These are phyloP conservation scores for Anabacerthia variegaticeps DNA, from an alignment of 2,797 vertebrate species.

Conservation along the genomic window DNA sequence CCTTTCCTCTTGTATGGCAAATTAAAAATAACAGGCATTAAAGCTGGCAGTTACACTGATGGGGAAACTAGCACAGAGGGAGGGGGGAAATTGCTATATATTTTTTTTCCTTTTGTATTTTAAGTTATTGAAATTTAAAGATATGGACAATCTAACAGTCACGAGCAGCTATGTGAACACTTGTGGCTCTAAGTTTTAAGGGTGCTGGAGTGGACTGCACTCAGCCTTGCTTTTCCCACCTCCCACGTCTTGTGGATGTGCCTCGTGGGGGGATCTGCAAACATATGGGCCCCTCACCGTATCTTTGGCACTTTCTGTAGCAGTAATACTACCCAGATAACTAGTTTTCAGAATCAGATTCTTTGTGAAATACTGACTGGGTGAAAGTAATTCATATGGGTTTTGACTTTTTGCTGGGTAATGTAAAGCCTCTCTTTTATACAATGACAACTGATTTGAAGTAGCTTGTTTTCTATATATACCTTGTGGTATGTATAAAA, in stretches of 20 bases:
- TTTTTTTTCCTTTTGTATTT: neutral
- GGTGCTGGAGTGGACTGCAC: neutral
- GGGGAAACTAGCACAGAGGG: neutral
- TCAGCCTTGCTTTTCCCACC: neutral
- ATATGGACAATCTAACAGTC: neutral
- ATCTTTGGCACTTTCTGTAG: neutral
- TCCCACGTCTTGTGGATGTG: neutral
- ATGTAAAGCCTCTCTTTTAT: neutral
- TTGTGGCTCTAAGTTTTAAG: neutral
- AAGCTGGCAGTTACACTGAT: neutral
- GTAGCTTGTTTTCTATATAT: neutral
- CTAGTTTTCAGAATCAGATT: neutral
- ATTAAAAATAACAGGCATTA: slow-evolving; percentile 8
- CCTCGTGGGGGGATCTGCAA: neutral
- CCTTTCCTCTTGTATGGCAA: slow-evolving; percentile 14
- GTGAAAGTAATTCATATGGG: neutral
- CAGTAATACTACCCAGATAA: neutral
- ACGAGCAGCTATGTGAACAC: neutral
- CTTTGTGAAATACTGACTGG: neutral
- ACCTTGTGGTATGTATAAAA: neutral
- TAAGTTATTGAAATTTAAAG: neutral
- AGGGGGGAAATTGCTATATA: neutral
- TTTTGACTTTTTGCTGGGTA: neutral
- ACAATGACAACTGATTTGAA: neutral
- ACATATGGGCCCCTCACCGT: neutral